A percentile compares a stretch with the other conserved stretches of the same genome.
phyloP scores from a whole-genome alignment of 2,113 vertebrate genomes.

The Marcusenius ussheri region DNA sequence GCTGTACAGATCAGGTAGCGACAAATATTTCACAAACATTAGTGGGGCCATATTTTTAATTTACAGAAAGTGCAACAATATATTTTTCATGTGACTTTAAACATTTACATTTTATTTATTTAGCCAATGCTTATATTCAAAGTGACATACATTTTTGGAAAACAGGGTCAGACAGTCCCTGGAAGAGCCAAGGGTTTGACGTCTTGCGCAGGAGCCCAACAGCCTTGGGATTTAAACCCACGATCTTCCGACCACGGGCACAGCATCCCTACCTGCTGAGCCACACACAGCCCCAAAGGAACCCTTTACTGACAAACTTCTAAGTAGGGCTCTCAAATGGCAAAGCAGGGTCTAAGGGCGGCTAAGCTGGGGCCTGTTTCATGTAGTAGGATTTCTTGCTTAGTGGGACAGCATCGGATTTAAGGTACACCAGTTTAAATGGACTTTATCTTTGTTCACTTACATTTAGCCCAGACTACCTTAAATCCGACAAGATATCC shows the following conservation, averaged over 20 bases:
- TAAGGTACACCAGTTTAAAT: not conserved
- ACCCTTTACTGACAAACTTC: not conserved
- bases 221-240: not conserved
- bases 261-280: not conserved
- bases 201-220: too few relatives aligned
- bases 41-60: not conserved
- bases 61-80: not conserved
- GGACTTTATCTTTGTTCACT: not conserved
- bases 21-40: not conserved
- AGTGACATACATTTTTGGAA: too few relatives aligned
- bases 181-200: too few relatives aligned
- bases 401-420: not conserved
- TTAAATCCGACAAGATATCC: not conserved
- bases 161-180: too few relatives aligned
- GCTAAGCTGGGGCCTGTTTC: not conserved
- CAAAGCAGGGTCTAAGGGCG: not conserved
- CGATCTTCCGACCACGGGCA: not conserved
- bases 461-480: not conserved
- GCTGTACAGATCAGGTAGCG: too few relatives aligned
- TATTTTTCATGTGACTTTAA: not conserved
- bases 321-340: not conserved
- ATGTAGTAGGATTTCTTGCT: too few relatives aligned
- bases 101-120: not conserved
- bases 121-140: too few relatives aligned
- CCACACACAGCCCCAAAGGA: not conserved